Evolutionary conservation across 2,888 invertebrate genomes (phyloP).

Genomic region (Mactromeris polynyma): DNA sequence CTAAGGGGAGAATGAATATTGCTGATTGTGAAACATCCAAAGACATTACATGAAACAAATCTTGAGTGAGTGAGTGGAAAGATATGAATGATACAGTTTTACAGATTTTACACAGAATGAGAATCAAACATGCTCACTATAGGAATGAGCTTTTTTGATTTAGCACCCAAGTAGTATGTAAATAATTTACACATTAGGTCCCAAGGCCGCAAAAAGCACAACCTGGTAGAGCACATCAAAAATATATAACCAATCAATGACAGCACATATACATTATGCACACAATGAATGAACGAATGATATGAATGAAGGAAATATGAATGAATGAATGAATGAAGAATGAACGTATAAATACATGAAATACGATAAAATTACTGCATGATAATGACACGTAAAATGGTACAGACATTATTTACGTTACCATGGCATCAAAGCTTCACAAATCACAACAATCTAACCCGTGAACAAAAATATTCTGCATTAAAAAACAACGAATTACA

Average conservation of each 20-base stretch:
- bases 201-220: conserved; percentile 57
- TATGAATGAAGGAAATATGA: background rate
- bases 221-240: conserved; percentile 48
- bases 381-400: background rate
- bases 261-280: conserved; percentile 20
- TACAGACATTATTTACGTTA: conserved; percentile 21
- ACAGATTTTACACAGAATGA: background rate
- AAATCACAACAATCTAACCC: conserved; percentile 18
- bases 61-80: background rate
- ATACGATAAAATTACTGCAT: background rate
- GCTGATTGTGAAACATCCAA: background rate
- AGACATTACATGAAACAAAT: background rate
- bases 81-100: background rate
- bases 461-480: conserved; percentile 3
- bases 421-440: conserved; percentile 4
- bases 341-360: background rate
- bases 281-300: background rate
- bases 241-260: conserved; percentile 40
- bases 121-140: conserved; percentile 9
- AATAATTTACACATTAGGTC: conserved; percentile 30
- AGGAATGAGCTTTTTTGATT: conserved; percentile 44
- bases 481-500: background rate
- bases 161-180: conserved; percentile 57
- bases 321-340: background rate
- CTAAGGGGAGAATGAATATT: too few relatives aligned